A percentile compares a stretch with the other conserved stretches of the same genome.
Evolutionary conservation across 2,797 vertebrate genomes (phyloP).

Genomic region (Luscinia luscinia): DNA sequence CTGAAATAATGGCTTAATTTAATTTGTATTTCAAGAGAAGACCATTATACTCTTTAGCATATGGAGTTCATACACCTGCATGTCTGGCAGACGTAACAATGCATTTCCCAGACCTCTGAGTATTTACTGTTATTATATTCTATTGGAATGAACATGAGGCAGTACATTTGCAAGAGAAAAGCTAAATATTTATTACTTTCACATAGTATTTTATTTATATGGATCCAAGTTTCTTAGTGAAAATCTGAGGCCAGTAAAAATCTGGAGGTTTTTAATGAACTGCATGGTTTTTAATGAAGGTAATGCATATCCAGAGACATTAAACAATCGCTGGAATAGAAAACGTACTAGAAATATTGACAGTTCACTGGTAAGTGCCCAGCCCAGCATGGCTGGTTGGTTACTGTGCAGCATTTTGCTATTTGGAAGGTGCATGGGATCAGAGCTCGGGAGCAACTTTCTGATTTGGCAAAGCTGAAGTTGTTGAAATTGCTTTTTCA

Average conservation of each 20-base stretch:
- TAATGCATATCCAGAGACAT: not conserved
- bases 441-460: not conserved
- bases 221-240: not conserved
- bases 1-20: not conserved
- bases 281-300: not conserved
- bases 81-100: not conserved
- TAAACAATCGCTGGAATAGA: not conserved
- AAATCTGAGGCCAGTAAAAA: not conserved
- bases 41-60: not conserved
- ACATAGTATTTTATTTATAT: not conserved
- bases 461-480: not conserved
- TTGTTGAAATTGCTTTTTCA: not conserved
- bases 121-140: not conserved
- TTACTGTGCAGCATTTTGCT: not conserved
- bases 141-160: not conserved
- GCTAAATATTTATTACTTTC: not conserved
- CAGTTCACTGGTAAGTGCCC: not conserved
- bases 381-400: not conserved
- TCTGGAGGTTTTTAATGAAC: not conserved
- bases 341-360: not conserved
- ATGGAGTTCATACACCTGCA: not conserved
- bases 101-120: not conserved
- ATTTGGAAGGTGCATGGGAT: not conserved
- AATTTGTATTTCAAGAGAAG: constrained; percentile 13
- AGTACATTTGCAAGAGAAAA: not conserved